Evolutionary conservation across 2,888 invertebrate species (phyloP), one percentile per base, ranked within the genome.

Genomic region (Sarcophaga rosellei): DNA sequence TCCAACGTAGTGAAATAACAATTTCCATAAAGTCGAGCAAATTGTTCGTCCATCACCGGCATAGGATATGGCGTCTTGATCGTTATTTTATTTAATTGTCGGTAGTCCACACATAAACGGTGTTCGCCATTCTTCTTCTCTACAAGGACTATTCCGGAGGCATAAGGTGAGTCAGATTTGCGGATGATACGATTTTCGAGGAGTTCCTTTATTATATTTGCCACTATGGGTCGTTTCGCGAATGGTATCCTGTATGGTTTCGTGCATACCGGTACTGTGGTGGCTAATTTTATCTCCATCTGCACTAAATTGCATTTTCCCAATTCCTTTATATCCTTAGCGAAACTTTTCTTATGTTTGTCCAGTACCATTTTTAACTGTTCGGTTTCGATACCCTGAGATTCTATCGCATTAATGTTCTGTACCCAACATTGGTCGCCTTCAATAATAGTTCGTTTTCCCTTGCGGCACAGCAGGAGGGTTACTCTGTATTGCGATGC

Each of bases 101-200:
- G 21, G 23, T 87, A 88, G 53, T 86, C 82, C 1, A 86, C 76
- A 10, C 75, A 80, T 20, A 80, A 1, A 2, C 80, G 74, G 53
- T 85, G 79, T 44, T 83, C 87, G 4, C 81, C 79, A 44, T 88
- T 84, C 69, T 86, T 82, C 66, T 88, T 87, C 17, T 88, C 79
- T 3, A 88, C 86, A 15, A 87, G 65, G 4, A 88, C 86, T 12
- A 88, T 69, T 15, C 65, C 72, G 3, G 83, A 74, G 21, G 85
- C 77, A 45, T 78, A 88, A 6, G 81, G 63, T 4, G 84, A 88
- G 8, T 81, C 47, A 10, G 84, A 87, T 45, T 76, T 80, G 2
- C 76, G 80, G 12, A 88, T 84, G 15, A 88, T 87, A 5, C 66
- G 23, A 45, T 44, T 72, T 20, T 77, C 44, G 6, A 87, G 61